Evolutionary conservation across 2,888 invertebrate species (phyloP).

Genomic region (Ophion costatus): DNA sequence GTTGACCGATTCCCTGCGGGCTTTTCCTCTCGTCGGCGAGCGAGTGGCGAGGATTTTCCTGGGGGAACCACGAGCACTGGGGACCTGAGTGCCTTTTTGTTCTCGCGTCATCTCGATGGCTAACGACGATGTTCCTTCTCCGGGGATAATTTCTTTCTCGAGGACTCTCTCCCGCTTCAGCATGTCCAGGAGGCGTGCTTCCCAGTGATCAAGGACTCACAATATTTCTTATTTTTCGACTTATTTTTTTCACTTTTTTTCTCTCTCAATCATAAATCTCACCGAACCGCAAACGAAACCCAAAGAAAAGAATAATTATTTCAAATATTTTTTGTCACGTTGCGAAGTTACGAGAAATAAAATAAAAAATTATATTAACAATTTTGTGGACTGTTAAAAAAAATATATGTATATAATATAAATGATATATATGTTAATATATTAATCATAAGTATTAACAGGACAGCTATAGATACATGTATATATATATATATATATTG

Average conservation of each 20-base stretch:
- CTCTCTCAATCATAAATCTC: not conserved
- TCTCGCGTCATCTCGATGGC: not conserved
- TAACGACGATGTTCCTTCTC: not conserved
- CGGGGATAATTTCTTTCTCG: not conserved
- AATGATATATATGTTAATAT: too few species aligned
- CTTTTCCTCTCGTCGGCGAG: slow-evolving; percentile 1
- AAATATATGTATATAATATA: too few species aligned
- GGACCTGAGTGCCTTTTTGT: slow-evolving; percentile 38
- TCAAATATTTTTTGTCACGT: too few species aligned
- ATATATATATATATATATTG: too few species aligned
- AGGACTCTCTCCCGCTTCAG: slow-evolving; percentile 66
- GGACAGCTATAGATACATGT: too few species aligned
- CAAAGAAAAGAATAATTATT: not conserved
- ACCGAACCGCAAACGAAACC: slow-evolving; percentile 27
- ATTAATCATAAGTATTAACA: too few species aligned
- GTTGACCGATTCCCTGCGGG: slow-evolving; percentile 14
- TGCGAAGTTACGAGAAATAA: too few species aligned
- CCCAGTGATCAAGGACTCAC: slow-evolving; percentile 7
- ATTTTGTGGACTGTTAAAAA: too few species aligned
- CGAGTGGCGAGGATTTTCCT: not conserved
- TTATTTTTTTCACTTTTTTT: not conserved
- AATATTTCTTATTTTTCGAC: not conserved
- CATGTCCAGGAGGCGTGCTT: slow-evolving; percentile 71
- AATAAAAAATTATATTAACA: too few species aligned
- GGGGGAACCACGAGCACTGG: slow-evolving; percentile 16